Conservation (phyloP, 2,797 vertebrate species). For the Myripristis jacobus region DNA sequence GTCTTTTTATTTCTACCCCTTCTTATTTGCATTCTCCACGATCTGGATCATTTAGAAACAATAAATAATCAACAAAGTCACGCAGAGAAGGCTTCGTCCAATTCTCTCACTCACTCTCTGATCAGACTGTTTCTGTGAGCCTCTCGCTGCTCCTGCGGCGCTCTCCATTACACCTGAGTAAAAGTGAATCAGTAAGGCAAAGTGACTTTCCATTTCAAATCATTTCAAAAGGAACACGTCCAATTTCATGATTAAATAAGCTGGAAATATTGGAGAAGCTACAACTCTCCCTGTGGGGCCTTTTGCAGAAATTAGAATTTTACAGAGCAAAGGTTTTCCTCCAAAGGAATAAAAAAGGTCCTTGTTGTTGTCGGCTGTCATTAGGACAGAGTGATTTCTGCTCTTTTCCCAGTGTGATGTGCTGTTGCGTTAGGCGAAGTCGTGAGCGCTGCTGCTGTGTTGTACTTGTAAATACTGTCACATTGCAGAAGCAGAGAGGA, state of each 20-base stretch:
- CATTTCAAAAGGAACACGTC: conserved; percentile 25
- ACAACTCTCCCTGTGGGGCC: conserved; percentile 19
- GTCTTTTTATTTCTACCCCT: too few relatives aligned
- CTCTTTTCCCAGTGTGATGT: conserved; percentile 27
- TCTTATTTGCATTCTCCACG: conserved; percentile 13
- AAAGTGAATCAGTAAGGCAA: conserved; percentile 51
- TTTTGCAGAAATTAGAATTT: conserved; percentile 45
- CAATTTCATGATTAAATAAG: conserved; percentile 58
- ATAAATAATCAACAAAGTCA: conserved; percentile 39
- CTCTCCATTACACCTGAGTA: conserved; percentile 39
- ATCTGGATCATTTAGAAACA: conserved; percentile 48
- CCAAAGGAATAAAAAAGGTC: conserved; percentile 10
- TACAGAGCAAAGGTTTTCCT: conserved; percentile 32
- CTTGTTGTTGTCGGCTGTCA: conserved; percentile 35
- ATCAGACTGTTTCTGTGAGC: background rate
- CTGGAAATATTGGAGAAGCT: conserved; percentile 21
- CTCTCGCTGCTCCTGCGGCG: conserved; percentile 22
- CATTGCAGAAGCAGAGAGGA: conserved; percentile 37
- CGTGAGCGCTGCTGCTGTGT: conserved; percentile 28
- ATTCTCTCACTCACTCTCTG: conserved; percentile 10
- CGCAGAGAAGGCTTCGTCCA: background rate
- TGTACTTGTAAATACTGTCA: conserved; percentile 60
- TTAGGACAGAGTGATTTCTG: conserved; percentile 37
- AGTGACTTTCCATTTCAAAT: conserved; percentile 42
- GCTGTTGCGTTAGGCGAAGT: conserved; percentile 42